These are phyloP conservation scores for Decapterus maruadsi DNA, from an alignment of 2,797 vertebrate genomes.

Conservation along the genomic window DNA sequence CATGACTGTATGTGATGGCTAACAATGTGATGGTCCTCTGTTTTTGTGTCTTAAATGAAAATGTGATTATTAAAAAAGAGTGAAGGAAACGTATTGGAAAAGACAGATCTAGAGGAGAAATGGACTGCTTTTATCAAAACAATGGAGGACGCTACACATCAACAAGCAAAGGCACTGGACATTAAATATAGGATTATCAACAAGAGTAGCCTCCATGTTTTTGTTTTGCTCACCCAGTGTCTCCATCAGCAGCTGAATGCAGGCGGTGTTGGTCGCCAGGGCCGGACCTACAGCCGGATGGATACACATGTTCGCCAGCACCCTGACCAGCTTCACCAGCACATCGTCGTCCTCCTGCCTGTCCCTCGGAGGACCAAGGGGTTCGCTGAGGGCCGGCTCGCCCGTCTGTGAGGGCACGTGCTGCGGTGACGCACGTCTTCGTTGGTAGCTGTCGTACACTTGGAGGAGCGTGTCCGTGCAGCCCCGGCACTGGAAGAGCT, in stretches of 20 bases:
- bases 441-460: constrained; percentile 87
- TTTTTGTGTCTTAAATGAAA: no score
- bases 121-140: no score
- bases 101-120: no score
- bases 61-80: no score
- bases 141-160: no score
- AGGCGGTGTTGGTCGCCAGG: constrained; percentile 81
- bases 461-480: constrained; percentile 85
- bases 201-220: no score
- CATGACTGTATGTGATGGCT: no score
- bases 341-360: constrained; percentile 87
- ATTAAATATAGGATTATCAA: no score
- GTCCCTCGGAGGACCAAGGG: background rate
- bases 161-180: no score
- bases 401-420: constrained; percentile 17
- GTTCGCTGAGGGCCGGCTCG: background rate
- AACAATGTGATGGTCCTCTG: no score
- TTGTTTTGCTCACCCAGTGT: constrained; percentile 86
- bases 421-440: constrained; percentile 53
- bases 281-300: constrained; percentile 86
- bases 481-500: constrained; percentile 84
- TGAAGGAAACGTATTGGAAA: no score
- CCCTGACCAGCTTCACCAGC: constrained; percentile 93
- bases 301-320: constrained; percentile 93
- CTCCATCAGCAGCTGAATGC: constrained; percentile 87